A percentile compares a stretch with the other conserved stretches of the same genome.
phyloP scores from a whole-genome alignment of 2,113 vertebrate species.

The Anarhynchus alexandrinus region DNA sequence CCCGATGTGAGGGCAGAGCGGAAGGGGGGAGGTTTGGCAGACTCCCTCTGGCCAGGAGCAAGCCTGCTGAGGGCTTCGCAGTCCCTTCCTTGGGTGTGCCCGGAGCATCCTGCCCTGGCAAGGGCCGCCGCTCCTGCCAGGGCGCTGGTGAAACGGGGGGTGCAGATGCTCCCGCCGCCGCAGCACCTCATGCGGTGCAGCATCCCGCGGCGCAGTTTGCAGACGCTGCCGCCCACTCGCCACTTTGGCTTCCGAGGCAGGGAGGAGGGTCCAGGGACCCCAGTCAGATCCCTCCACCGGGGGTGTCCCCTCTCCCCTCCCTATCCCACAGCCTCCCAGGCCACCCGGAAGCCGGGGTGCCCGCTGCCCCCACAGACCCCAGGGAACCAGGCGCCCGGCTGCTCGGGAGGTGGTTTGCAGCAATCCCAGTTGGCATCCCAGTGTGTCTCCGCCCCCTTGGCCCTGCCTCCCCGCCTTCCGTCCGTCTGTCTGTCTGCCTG shows the following conservation, averaged over 20 bases:
- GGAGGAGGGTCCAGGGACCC: background rate
- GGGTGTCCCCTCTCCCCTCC: too few species aligned
- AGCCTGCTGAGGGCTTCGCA: background rate
- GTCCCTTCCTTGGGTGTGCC: background rate
- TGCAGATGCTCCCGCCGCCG: background rate
- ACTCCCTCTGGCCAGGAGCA: background rate
- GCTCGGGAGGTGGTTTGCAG: too few species aligned
- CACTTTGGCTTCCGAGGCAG: background rate
- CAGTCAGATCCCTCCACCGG: too few species aligned
- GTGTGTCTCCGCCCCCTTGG: background rate
- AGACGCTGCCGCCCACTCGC: background rate
- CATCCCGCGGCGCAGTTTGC: background rate
- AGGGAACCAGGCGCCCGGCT: background rate
- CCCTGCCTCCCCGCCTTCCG: background rate
- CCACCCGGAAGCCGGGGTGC: too few species aligned
- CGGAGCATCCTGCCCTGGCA: background rate
- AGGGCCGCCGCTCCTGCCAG: too few species aligned
- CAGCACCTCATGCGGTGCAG: background rate
- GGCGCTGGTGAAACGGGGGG: background rate
- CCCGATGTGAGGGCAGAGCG: accelerated
- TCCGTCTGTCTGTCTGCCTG: background rate
- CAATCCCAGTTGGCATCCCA: background rate
- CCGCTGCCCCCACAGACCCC: background rate
- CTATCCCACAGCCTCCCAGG: background rate
- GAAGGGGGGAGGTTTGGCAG: background rate